Percentiles rank a stretch among this genome's conserved stretches.
Conservation (phyloP, 2,797 vertebrate genomes). For the Bovichtus diacanthus region DNA sequence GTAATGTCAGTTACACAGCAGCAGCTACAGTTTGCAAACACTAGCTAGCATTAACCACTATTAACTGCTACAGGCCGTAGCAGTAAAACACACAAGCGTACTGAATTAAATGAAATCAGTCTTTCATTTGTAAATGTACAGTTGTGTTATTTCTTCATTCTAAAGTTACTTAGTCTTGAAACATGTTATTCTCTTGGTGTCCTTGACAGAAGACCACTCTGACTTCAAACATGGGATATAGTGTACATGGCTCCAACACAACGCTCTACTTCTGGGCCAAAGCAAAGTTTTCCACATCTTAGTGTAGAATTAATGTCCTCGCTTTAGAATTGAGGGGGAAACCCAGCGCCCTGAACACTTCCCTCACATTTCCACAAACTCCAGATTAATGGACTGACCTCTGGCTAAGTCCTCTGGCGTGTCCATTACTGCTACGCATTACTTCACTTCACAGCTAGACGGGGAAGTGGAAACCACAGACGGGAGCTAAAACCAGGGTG, state of each 20-base stretch:
- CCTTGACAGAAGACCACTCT: not conserved
- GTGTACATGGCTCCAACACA: not conserved
- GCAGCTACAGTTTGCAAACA: too few species aligned
- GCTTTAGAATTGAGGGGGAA: not conserved
- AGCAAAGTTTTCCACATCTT: not conserved
- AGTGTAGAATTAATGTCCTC: not conserved
- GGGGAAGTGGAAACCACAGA: not conserved
- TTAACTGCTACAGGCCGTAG: not conserved
- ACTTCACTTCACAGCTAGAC: conserved; percentile 31
- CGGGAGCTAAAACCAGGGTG: not conserved
- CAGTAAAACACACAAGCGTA: not conserved
- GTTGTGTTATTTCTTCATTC: too few species aligned
- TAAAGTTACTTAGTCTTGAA: not conserved
- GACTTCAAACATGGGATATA: not conserved
- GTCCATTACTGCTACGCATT: conserved; percentile 45
- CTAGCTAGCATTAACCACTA: too few species aligned
- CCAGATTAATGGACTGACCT: conserved; percentile 62
- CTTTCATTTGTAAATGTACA: not conserved
- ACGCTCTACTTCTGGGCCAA: not conserved
- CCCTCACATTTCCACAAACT: conserved; percentile 15
- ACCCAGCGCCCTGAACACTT: not conserved
- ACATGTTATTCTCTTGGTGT: not conserved
- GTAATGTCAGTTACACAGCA: too few species aligned
- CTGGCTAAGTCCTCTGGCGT: conserved; percentile 63
- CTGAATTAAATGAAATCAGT: not conserved